These are phyloP conservation scores for Brenthis ino DNA, from an alignment of 2,888 invertebrate genomes.

Conservation along the genomic window DNA sequence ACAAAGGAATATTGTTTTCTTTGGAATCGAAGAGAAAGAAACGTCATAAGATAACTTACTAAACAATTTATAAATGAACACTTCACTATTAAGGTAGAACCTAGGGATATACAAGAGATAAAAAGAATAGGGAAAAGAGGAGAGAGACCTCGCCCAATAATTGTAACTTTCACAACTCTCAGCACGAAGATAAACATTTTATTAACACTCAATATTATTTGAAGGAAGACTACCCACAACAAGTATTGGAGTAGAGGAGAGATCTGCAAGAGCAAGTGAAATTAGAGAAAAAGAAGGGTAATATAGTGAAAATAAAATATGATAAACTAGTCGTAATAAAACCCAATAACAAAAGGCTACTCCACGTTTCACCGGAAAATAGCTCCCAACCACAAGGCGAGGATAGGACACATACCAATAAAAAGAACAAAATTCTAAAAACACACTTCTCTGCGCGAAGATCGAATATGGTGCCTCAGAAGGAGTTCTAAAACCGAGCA, in stretches of 20 bases:
- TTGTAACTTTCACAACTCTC: neutral
- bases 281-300: neutral
- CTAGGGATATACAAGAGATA: neutral
- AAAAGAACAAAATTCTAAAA: too few relatives aligned
- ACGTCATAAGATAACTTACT: conserved; percentile 4
- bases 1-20: conserved; percentile 8
- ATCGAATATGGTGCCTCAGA: too few relatives aligned
- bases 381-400: neutral
- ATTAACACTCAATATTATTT: conserved; percentile 1
- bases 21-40: conserved; percentile 9
- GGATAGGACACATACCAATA: too few relatives aligned
- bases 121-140: conserved; percentile 1
- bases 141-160: neutral
- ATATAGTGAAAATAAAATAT: neutral
- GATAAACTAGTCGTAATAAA: neutral
- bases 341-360: too few relatives aligned
- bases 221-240: conserved; percentile 15
- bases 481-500: too few relatives aligned
- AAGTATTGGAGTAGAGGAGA: conserved; percentile 15
- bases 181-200: neutral
- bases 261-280: neutral
- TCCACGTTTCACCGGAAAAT: neutral
- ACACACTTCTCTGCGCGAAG: too few relatives aligned
- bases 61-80: neutral
- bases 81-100: conserved; percentile 17